A percentile compares a stretch with the other conserved stretches of the same genome.
Conservation (phyloP, 1,140 invertebrate species). For the Drosophila auraria region DNA sequence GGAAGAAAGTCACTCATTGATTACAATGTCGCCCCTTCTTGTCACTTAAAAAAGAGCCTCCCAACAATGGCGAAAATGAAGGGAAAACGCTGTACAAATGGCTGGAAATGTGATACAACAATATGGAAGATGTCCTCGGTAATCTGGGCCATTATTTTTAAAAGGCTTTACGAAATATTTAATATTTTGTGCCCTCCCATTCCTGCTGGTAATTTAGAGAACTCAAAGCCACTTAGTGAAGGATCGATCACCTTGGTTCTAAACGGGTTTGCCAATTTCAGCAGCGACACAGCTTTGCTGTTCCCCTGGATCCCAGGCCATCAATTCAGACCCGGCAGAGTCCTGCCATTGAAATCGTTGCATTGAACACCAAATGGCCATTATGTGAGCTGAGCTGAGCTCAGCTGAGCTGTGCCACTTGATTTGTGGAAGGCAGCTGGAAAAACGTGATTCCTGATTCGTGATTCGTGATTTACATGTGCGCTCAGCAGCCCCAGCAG, state of each 20-base stretch:
- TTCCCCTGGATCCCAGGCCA: neutral
- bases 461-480: slow-evolving; percentile 39
- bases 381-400: slow-evolving; percentile 37
- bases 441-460: slow-evolving; percentile 3
- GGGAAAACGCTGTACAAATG: slow-evolving; percentile 14
- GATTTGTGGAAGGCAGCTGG: slow-evolving; percentile 27
- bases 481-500: neutral
- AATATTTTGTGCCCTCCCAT: too few species aligned
- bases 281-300: neutral
- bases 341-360: slow-evolving; percentile 36
- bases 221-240: neutral
- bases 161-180: neutral
- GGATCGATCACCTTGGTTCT: slow-evolving; percentile 8
- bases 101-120: slow-evolving; percentile 22
- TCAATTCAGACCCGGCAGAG: slow-evolving; percentile 16
- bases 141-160: neutral
- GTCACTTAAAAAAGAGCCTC: neutral
- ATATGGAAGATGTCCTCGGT: slow-evolving; percentile 1
- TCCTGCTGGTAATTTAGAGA: neutral
- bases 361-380: slow-evolving; percentile 72
- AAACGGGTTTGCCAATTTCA: slow-evolving; percentile 7
- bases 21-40: slow-evolving; percentile 15
- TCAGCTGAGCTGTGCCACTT: slow-evolving; percentile 29
- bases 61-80: slow-evolving; percentile 30
- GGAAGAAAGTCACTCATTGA: slow-evolving; percentile 1